These are phyloP conservation scores for Auanema freiburgensis DNA, from an alignment of 2,888 invertebrate genomes.

Conservation along the genomic window DNA sequence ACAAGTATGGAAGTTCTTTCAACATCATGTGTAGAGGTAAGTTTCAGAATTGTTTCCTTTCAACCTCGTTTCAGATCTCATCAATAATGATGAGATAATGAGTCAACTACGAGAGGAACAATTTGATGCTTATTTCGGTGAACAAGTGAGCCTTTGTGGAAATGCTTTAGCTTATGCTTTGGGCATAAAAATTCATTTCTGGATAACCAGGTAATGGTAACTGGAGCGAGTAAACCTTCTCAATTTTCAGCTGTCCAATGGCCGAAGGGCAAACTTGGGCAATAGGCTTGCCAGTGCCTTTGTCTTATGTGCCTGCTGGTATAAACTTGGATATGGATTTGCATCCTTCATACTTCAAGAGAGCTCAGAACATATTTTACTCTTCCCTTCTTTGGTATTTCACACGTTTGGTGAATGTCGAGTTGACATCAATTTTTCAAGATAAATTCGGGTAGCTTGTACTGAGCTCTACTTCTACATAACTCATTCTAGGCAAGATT, in stretches of 20 bases:
- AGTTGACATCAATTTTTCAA: slow-evolving; percentile 9
- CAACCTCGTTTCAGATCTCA: too few relatives aligned
- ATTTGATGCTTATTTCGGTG: slow-evolving; percentile 47
- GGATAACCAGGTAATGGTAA: slow-evolving; percentile 39
- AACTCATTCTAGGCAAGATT: slow-evolving; percentile 31
- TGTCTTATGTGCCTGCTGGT: slow-evolving; percentile 9
- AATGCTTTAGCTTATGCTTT: slow-evolving; percentile 36
- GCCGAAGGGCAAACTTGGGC: slow-evolving; percentile 15
- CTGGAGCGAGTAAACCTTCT: too few relatives aligned
- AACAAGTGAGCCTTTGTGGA: slow-evolving; percentile 45
- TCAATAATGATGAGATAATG: slow-evolving; percentile 28
- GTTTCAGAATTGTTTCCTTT: too few relatives aligned
- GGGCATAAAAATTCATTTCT: slow-evolving; percentile 43
- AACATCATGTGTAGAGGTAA: too few relatives aligned
- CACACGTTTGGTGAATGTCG: not conserved
- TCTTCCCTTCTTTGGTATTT: not conserved
- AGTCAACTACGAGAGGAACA: slow-evolving; percentile 35
- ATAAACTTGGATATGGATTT: slow-evolving; percentile 6
- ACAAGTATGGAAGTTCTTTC: not conserved
- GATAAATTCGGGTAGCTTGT: slow-evolving; percentile 18
- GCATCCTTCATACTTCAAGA: slow-evolving; percentile 11
- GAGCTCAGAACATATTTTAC: slow-evolving; percentile 6
- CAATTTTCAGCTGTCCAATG: slow-evolving; percentile 30
- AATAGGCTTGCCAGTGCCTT: slow-evolving; percentile 23
- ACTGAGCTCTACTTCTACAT: not conserved